Percentiles rank a stretch among this genome's conserved stretches.
Conservation (phyloP, 2,797 vertebrate species). For the Darevskia nairensis region DNA sequence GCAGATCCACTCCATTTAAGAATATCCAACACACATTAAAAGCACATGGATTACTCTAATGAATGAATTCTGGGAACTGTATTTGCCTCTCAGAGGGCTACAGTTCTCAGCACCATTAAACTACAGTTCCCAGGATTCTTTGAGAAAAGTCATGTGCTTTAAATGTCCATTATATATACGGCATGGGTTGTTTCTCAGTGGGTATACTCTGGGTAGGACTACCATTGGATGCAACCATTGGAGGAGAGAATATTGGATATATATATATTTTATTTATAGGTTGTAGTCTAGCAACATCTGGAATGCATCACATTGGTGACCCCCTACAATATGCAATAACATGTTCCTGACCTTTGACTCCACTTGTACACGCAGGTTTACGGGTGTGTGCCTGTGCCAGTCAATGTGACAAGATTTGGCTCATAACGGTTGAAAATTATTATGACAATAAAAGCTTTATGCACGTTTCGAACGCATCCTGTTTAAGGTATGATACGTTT, state of each 20-base stretch:
- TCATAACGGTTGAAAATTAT: slow-evolving; percentile 41
- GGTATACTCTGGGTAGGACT: too few species aligned
- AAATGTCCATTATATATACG: background rate
- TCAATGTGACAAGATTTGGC: slow-evolving; percentile 53
- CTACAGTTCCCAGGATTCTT: too few species aligned
- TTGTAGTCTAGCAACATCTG: background rate
- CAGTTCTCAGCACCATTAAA: too few species aligned
- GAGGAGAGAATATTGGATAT: too few species aligned
- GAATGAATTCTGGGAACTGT: too few species aligned
- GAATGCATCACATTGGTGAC: background rate
- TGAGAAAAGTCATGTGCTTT: too few species aligned
- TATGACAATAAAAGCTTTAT: slow-evolving; percentile 45
- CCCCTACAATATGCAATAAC: background rate
- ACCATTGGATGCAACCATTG: too few species aligned
- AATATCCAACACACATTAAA: too few species aligned
- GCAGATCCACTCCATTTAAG: too few species aligned
- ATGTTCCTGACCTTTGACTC: background rate
- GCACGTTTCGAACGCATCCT: slow-evolving; percentile 47
- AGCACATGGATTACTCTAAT: too few species aligned
- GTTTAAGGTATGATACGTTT: slow-evolving; percentile 47
- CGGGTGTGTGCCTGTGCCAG: background rate
- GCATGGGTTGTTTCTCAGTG: background rate
- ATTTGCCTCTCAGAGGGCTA: too few species aligned
- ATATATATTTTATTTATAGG: background rate
- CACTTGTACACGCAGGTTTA: background rate